Conservation (phyloP, 1,140 invertebrate genomes). For the Drosophila burlai region DNA sequence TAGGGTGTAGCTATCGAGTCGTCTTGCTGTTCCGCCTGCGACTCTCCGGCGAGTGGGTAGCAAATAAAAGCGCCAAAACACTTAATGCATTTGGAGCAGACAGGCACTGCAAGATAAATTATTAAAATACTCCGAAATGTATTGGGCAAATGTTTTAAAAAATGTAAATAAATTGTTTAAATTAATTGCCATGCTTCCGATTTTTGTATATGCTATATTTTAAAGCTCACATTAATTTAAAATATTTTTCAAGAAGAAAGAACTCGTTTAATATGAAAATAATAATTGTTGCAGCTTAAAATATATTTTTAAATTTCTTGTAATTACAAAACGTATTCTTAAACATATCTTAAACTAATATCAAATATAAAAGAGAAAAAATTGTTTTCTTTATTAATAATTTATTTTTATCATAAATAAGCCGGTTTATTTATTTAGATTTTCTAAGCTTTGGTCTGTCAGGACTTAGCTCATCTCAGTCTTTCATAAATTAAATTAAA, state of each 20-base stretch:
- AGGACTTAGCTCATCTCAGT: neutral
- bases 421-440: too few species aligned
- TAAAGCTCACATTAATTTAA: neutral
- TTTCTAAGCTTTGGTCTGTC: neutral
- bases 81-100: conserved; percentile 82
- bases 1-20: conserved; percentile 72
- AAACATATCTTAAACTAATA: neutral
- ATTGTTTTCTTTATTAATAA: too few species aligned
- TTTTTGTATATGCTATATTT: neutral
- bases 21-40: conserved; percentile 46
- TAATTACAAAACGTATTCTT: neutral
- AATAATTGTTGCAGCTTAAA: neutral
- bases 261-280: neutral
- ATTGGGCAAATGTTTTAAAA: neutral
- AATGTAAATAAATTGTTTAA: neutral
- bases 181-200: too few species aligned
- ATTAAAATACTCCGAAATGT: neutral
- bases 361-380: neutral
- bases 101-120: conserved; percentile 19
- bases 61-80: conserved; percentile 75
- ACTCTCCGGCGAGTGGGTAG: conserved; percentile 63
- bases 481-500: neutral
- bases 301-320: neutral
- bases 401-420: too few species aligned
- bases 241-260: neutral